Conservation (phyloP, 1,140 invertebrate species). For the Polyergus mexicanus region DNA sequence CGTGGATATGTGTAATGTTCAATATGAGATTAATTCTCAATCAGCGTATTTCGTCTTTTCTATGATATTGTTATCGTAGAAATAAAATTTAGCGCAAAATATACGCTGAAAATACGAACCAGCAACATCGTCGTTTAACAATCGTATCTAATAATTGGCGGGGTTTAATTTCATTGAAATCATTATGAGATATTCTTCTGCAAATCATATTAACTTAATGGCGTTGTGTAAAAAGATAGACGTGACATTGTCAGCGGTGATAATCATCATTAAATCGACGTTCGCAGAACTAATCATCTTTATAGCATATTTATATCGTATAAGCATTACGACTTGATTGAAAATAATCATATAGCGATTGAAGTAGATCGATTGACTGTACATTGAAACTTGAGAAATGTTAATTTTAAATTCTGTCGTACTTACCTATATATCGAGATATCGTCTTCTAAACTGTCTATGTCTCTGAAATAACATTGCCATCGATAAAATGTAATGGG, state of each 20-base stretch:
- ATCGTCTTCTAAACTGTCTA: conserved; percentile 55
- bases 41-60: neutral
- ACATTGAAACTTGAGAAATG: neutral
- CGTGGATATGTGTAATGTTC: neutral
- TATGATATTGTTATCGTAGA: conserved; percentile 11
- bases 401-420: neutral
- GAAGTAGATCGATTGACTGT: neutral
- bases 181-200: neutral
- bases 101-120: neutral
- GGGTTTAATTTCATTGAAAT: neutral
- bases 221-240: neutral
- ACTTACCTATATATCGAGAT: conserved; percentile 4
- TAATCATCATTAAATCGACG: conserved; percentile 10
- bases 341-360: conserved; percentile 20
- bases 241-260: neutral
- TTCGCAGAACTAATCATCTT: neutral
- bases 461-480: conserved; percentile 68
- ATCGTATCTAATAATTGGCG: neutral
- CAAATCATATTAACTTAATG: neutral
- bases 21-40: conserved; percentile 24
- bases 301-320: too few species aligned
- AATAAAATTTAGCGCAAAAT: neutral
- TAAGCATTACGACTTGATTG: neutral
- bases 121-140: too few species aligned
- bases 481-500: conserved; percentile 65